phyloP scores from a whole-genome alignment of 2,888 invertebrate species.

The Gerris lacustris region DNA sequence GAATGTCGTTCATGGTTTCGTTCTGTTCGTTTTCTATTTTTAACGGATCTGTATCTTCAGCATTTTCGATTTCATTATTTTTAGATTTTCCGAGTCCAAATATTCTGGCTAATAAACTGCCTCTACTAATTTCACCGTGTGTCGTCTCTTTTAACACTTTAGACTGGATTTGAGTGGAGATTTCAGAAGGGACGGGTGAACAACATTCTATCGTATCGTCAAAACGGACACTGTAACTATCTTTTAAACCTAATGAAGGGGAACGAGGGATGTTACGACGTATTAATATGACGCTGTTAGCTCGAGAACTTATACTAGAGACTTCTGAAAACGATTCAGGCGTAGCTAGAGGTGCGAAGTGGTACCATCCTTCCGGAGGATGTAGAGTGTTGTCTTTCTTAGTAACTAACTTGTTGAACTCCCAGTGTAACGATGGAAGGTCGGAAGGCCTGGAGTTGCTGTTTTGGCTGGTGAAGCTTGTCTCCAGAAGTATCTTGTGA shows the following conservation, averaged over 20 bases:
- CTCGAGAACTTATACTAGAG: constrained; percentile 56
- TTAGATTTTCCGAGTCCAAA: constrained; percentile 4
- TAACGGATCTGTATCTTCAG: constrained; percentile 3
- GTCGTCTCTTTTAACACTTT: not conserved
- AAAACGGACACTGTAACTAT: constrained; percentile 21
- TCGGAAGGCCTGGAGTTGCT: constrained; percentile 36
- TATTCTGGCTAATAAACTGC: not conserved
- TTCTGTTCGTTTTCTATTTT: not conserved
- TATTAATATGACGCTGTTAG: constrained; percentile 18
- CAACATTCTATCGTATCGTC: constrained; percentile 19
- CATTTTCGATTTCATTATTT: not conserved
- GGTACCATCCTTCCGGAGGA: constrained; percentile 51
- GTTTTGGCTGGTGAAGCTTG: constrained; percentile 52
- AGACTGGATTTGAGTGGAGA: not conserved
- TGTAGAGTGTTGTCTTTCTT: not conserved
- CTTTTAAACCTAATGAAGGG: constrained; percentile 13
- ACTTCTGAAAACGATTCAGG: constrained; percentile 71
- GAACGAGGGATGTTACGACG: constrained; percentile 8
- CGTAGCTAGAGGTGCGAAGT: constrained; percentile 64
- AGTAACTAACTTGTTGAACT: constrained; percentile 39
- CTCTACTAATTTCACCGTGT: not conserved
- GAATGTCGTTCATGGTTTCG: constrained; percentile 5
- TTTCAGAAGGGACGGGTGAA: constrained; percentile 9
- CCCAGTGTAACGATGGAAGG: constrained; percentile 39
- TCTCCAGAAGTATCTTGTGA: constrained; percentile 54